Evolutionary conservation across 2,113 vertebrate genomes (phyloP), one percentile per base, ranked within the genome.

Genomic region (Seriola quinqueradiata): DNA sequence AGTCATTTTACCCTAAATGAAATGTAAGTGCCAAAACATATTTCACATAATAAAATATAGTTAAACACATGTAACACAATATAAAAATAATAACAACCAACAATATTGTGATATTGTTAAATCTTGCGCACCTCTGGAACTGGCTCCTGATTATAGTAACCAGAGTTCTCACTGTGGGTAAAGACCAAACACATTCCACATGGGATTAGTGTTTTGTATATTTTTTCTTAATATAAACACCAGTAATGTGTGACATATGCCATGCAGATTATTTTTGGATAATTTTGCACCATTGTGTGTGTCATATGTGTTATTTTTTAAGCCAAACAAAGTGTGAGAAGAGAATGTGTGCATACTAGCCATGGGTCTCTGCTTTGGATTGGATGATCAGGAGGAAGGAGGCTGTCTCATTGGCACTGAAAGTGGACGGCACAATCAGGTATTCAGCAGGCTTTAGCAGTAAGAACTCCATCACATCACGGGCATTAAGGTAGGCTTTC

Each of bases 381-480:
- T 88, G 64, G 70, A 95, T 90, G 38, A 80, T 87, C 66, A 95
- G 71, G 74, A 94, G 21, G 75, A 94, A 95, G 8, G 90, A 93
- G 11, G 92, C 82, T 0, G 86, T 83, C 60, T 94, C 84, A 0
- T 94, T 85, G 50, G 86, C 71, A 0, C 28, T 57, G 67, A 68
- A 91, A 46, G 93, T 92, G 28, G 91, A 92, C 0, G 94, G 94
- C 11, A 95, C 91, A 8, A 95, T 91, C 72, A 95, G 58, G 66
- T 95, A 95, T 23, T 93, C 86, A 3, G 86, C 95, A 14, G 91
- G 87, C 36, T 77, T 90, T 7, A 95, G 69, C 7, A 0, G 3
- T 0, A 92, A 32, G 34, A 89, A 81, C 79, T 91, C 87, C 83
- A 90, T 92, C 57, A 93, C 88, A 32, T 93, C 90, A 4, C 95